Evolutionary conservation across 1,140 invertebrate species (phyloP).

Genomic region (silkworm (Bombyx mori)): ASM3026992v2 NC_085131.1:5361001-5361500

Average conservation of each 20-base stretch:
- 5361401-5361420: conserved; percentile 10
- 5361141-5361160: background rate
- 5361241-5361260: conserved; percentile 18
- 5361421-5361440: background rate
- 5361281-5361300: conserved; percentile 8
- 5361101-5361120: conserved; percentile 13
- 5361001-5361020: conserved; percentile 9
- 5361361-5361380: conserved; percentile 11
- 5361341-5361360: conserved; percentile 6
- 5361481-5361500: too few species aligned
- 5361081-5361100: conserved; percentile 17
- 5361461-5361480: too few species aligned
- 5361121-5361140: background rate
- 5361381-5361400: conserved; percentile 13
- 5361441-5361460: too few species aligned
- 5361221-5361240: conserved; percentile 32
- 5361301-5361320: background rate
- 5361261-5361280: conserved; percentile 23
- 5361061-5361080: conserved; percentile 19
- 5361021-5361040: background rate
- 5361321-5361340: conserved; percentile 1
- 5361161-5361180: background rate
- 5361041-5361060: background rate
- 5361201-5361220: conserved; percentile 21
- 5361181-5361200: background rate